A percentile compares a stretch with the other conserved stretches of the same genome.
These are phyloP conservation scores for Glossophaga mutica DNA, from an alignment of 2,797 vertebrate genomes.

Conservation along the genomic window DNA sequence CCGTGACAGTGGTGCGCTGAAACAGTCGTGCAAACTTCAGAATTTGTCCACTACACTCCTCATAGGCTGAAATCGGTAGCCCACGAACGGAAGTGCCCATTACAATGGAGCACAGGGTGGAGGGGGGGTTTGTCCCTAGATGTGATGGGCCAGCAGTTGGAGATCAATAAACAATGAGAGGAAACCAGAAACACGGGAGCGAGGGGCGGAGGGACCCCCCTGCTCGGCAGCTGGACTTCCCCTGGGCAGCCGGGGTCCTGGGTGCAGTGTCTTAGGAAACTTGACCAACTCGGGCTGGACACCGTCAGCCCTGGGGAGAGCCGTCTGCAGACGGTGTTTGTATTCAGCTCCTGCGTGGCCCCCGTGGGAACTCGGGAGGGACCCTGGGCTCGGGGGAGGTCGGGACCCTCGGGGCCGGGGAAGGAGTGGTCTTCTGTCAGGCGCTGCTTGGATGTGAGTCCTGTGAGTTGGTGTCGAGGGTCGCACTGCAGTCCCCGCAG, in stretches of 20 bases:
- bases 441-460: background rate
- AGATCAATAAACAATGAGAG: background rate
- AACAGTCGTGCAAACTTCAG: background rate
- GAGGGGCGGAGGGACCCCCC: background rate
- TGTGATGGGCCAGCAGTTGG: background rate
- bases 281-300: background rate
- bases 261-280: background rate
- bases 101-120: too few relatives aligned
- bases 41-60: background rate
- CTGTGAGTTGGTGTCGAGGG: too few relatives aligned
- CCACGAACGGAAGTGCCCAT: background rate
- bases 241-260: background rate
- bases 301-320: background rate
- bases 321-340: background rate
- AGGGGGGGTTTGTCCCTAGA: background rate
- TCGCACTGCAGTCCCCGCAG: accelerated
- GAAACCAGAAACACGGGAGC: background rate
- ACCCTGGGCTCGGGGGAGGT: background rate
- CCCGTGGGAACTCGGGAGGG: background rate
- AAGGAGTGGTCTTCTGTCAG: background rate
- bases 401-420: background rate
- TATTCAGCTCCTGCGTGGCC: background rate
- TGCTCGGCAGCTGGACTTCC: background rate
- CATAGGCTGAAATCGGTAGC: background rate
- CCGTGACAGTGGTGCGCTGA: background rate